phyloP scores from a whole-genome alignment of 2,113 vertebrate species.

The Mixornis gularis region DNA sequence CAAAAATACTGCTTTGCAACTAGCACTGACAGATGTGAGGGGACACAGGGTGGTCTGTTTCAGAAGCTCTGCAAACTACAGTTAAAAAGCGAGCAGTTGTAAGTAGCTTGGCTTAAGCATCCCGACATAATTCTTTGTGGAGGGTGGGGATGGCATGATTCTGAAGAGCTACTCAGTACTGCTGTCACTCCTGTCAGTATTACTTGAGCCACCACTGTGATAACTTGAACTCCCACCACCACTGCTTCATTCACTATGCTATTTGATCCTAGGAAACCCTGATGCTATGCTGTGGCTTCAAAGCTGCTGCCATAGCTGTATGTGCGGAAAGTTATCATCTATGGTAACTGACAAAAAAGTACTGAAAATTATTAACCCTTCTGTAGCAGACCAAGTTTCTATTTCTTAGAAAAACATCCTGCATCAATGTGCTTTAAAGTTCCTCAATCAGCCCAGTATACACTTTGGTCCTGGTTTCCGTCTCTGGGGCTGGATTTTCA shows the following conservation, averaged over 20 bases:
- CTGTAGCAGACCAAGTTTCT: not conserved
- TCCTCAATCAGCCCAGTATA: not conserved
- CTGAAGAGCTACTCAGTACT: not conserved
- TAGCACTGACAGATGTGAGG: not conserved
- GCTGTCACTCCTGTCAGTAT: slow-evolving; percentile 1
- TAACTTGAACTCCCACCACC: not conserved
- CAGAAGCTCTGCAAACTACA: not conserved
- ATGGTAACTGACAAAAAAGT: not conserved
- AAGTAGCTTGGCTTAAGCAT: not conserved
- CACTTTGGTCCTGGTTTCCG: not conserved
- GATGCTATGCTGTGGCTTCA: slow-evolving; percentile 23
- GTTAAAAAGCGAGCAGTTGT: not conserved
- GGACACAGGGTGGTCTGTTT: not conserved
- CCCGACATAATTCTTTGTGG: not conserved
- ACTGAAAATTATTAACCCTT: not conserved
- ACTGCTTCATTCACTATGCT: slow-evolving; percentile 11
- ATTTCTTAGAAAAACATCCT: not conserved
- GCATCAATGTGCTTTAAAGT: not conserved
- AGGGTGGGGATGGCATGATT: not conserved
- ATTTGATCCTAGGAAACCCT: slow-evolving; percentile 40
- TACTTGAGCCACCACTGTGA: slow-evolving; percentile 30
- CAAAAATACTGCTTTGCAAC: not conserved
- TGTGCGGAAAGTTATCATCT: not conserved
- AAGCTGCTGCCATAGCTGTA: slow-evolving; percentile 9
- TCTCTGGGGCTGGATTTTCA: not conserved